phyloP scores from a whole-genome alignment of 53 echinoderm and acorn worm genomes.

The Zoroaster sp. region DNA sequence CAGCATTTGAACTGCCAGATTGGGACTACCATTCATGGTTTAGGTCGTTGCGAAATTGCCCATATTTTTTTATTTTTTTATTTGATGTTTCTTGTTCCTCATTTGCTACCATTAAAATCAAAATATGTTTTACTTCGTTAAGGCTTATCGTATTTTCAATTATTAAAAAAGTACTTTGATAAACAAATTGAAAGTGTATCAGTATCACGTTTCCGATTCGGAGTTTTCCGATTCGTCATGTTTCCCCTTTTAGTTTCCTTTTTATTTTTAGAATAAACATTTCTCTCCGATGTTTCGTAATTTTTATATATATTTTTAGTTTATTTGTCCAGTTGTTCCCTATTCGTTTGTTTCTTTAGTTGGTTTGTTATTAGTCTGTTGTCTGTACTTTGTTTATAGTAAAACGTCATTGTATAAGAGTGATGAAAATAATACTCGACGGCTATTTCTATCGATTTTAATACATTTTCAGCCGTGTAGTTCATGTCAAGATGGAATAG shows the following conservation, averaged over 20 bases:
- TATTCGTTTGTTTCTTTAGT: no score
- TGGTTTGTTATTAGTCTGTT: neutral
- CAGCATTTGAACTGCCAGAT: no score
- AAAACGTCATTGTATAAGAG: no score
- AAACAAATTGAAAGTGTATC: neutral
- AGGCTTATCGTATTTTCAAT: neutral
- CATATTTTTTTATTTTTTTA: no score
- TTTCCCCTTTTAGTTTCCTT: neutral
- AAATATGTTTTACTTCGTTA: neutral
- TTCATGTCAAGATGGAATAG: neutral
- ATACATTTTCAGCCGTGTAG: neutral
- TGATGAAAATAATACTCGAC: no score
- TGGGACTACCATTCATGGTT: no score
- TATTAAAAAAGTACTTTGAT: neutral
- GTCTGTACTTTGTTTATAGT: no score
- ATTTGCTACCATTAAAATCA: neutral
- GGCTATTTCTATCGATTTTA: neutral
- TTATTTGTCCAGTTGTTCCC: neutral
- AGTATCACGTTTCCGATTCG: no score
- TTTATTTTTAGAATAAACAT: no score
- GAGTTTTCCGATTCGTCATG: neutral
- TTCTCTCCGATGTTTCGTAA: no score
- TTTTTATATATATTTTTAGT: neutral
- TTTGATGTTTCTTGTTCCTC: no score
- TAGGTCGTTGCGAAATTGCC: no score